Evolutionary conservation across 2,888 invertebrate species (phyloP), one percentile per base, ranked within the genome.

Genomic region (Drosophila antonietae): DNA sequence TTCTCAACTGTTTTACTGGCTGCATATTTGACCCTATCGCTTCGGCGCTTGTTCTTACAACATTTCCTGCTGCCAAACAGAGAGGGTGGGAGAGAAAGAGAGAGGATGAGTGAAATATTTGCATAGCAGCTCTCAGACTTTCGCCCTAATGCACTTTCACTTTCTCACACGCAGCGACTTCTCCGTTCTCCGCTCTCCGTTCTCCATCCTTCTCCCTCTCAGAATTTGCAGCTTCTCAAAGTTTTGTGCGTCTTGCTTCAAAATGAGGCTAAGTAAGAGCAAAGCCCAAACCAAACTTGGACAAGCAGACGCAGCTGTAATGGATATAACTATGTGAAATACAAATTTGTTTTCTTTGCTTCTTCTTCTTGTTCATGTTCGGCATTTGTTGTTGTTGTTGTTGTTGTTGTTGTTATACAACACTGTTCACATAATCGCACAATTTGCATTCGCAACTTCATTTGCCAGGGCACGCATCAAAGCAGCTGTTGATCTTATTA

Each of bases 401-500:
- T 1, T 35, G 20, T 2, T 6, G 41, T 41, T 41, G 43, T 12
- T 55, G 28, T 14, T 73, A 56, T 43, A 56, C 23, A 23, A 41
- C 28, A 23, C 35, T 72, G 61, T 43, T 66, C 60, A 35, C 47
- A 47, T 60, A 62, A 61, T 72, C 55, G 64, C 55, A 55, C 58
- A 63, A 64, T 73, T 71, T 73, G 68, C 75, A 68, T 62, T 70
- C 51, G 59, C 76, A 62, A 47, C 55, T 75, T 53, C 46, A 61
- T 68, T 68, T 60, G 62, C 31, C 56, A 37, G 59, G 59, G 28
- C 62, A 62, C 58, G 56, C 60, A 73, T 52, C 47, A 35, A 41
- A 46, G 68, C 73, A 73, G 58, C 55, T 74, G 62, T 52, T 73
- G 62, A 68, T 47, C 52, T 55, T 58, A 52, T 44, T 37, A 44